Conservation (phyloP, 2,888 invertebrate genomes). For the Cepaea hortensis region DNA sequence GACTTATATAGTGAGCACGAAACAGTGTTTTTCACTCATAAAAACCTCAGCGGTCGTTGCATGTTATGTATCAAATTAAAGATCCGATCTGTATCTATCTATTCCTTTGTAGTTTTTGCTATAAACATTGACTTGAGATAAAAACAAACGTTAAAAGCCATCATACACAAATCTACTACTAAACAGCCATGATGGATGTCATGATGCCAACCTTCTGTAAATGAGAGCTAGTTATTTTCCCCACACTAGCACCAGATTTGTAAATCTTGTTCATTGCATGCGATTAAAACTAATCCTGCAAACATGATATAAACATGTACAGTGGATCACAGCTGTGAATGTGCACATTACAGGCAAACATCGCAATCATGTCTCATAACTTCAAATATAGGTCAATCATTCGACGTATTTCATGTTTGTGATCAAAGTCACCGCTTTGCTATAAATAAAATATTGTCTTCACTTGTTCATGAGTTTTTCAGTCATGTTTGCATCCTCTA, state of each 20-base stretch:
- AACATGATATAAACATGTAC: neutral
- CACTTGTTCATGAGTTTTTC: too few species aligned
- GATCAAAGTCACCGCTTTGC: too few species aligned
- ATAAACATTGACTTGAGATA: neutral
- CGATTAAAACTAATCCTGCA: neutral
- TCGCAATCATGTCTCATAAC: too few species aligned
- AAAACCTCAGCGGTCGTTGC: slow-evolving; percentile 34
- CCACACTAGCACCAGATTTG: too few species aligned
- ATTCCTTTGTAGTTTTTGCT: neutral
- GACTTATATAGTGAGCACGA: slow-evolving; percentile 26
- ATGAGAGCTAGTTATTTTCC: slow-evolving; percentile 2
- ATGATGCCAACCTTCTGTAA: neutral
- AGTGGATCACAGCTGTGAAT: too few species aligned
- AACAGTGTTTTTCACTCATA: slow-evolving; percentile 21
- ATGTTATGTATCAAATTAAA: slow-evolving; percentile 20
- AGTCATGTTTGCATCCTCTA: too few species aligned
- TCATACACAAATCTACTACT: neutral
- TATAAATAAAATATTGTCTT: too few species aligned
- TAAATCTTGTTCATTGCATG: too few species aligned
- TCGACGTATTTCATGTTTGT: too few species aligned
- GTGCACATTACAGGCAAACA: too few species aligned
- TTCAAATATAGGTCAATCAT: too few species aligned
- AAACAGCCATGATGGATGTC: slow-evolving; percentile 21
- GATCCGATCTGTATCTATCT: neutral
- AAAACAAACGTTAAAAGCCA: neutral